These are phyloP conservation scores for Chaetops frenatus DNA, from an alignment of 2,113 vertebrate species.

Conservation along the genomic window DNA sequence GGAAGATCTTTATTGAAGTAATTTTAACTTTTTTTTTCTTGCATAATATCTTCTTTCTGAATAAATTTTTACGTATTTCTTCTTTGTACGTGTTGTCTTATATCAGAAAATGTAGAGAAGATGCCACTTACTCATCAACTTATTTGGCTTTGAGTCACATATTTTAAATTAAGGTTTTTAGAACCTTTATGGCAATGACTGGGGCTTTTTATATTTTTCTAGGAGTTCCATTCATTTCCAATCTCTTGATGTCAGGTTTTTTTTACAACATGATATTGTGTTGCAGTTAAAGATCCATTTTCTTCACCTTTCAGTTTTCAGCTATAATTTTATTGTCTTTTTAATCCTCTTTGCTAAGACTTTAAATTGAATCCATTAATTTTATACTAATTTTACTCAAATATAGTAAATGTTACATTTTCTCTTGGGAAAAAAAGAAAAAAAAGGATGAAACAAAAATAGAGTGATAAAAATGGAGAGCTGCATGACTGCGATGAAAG, in stretches of 20 bases:
- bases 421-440: not conserved
- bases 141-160: not conserved
- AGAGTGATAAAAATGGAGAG: not conserved
- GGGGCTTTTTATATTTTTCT: not conserved
- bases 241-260: not conserved
- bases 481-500: not conserved
- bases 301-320: not conserved
- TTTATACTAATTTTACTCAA: not conserved
- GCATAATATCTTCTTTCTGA: not conserved
- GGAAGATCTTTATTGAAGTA: not conserved
- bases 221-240: not conserved
- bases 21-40: not conserved
- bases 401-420: not conserved
- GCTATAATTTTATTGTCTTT: not conserved
- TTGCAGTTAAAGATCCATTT: not conserved
- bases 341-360: not conserved
- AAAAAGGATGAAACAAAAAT: not conserved
- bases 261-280: not conserved
- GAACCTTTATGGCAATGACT: not conserved
- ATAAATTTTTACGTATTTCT: not conserved
- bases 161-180: not conserved
- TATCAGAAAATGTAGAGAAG: not conserved
- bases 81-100: not conserved
- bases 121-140: not conserved
- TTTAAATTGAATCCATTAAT: not conserved